These are phyloP conservation scores for Pseudeuparius sepicola DNA, from an alignment of 2,888 invertebrate species.

Conservation along the genomic window DNA sequence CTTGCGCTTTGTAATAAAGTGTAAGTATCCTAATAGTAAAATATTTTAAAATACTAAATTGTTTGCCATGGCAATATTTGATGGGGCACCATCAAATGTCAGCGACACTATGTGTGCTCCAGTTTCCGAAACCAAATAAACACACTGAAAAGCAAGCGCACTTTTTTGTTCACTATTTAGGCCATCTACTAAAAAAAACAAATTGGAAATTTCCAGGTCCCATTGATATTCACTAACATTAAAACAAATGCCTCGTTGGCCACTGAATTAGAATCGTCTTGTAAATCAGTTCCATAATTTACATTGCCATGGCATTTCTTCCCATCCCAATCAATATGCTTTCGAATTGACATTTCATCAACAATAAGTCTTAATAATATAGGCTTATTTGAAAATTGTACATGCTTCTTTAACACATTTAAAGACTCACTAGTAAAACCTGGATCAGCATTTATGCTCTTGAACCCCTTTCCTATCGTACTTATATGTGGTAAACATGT, in stretches of 20 bases:
- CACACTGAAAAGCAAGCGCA: slow-evolving; percentile 21
- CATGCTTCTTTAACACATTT: slow-evolving; percentile 18
- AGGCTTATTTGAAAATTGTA: slow-evolving; percentile 12
- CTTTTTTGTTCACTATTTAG: slow-evolving; percentile 22
- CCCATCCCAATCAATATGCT: slow-evolving; percentile 27
- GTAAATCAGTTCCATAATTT: slow-evolving; percentile 23
- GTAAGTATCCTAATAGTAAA: too few species aligned
- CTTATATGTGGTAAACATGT: slow-evolving; percentile 26
- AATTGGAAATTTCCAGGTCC: slow-evolving; percentile 25
- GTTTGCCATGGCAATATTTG: slow-evolving; percentile 18
- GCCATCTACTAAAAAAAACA: slow-evolving; percentile 25
- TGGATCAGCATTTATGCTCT: slow-evolving; percentile 26
- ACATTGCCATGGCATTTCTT: slow-evolving; percentile 27
- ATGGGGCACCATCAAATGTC: slow-evolving; percentile 25
- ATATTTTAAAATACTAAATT: too few species aligned
- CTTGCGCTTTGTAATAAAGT: too few species aligned
- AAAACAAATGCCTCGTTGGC: slow-evolving; percentile 26
- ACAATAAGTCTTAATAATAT: slow-evolving; percentile 19
- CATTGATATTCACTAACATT: slow-evolving; percentile 23
- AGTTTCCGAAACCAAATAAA: slow-evolving; percentile 20
- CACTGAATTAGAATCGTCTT: slow-evolving; percentile 19
- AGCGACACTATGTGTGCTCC: slow-evolving; percentile 17
- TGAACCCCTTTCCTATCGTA: slow-evolving; percentile 30
- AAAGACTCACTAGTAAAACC: slow-evolving; percentile 27
- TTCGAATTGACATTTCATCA: slow-evolving; percentile 28